Percentiles rank a stretch among this genome's conserved stretches.
These are phyloP conservation scores for Zaprionus africanus DNA, from an alignment of 1,140 invertebrate genomes.

Conservation along the genomic window DNA sequence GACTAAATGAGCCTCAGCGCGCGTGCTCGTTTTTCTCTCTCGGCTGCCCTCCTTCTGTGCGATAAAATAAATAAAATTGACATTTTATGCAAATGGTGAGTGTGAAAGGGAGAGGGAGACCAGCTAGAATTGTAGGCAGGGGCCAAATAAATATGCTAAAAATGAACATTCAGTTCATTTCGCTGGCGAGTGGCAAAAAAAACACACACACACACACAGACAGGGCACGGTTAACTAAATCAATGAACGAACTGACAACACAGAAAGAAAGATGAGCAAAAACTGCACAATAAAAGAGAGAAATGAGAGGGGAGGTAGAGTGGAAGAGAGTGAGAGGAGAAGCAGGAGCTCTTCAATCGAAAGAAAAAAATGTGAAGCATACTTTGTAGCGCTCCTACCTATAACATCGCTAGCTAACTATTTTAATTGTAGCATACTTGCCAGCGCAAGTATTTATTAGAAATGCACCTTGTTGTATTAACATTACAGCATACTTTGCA, in stretches of 20 bases:
- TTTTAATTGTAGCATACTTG: not conserved
- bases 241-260: constrained; percentile 14
- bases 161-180: constrained; percentile 17
- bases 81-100: constrained; percentile 74
- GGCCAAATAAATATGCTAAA: constrained; percentile 69
- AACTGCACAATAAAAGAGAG: constrained; percentile 4
- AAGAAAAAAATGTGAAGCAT: not conserved
- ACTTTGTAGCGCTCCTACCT: too few species aligned
- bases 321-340: not conserved
- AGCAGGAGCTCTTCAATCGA: too few species aligned
- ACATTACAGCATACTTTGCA: too few species aligned
- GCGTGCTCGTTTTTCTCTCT: constrained; percentile 7
- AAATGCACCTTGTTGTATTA: not conserved
- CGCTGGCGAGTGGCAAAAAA: not conserved
- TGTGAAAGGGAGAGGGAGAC: too few species aligned
- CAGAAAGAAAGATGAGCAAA: not conserved
- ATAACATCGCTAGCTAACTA: not conserved
- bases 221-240: constrained; percentile 10
- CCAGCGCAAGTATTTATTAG: not conserved
- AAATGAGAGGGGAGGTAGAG: not conserved
- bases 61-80: constrained; percentile 82
- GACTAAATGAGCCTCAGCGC: constrained; percentile 39
- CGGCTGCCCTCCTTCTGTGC: constrained; percentile 23
- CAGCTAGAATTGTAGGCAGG: constrained; percentile 23
- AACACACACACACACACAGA: not conserved